phyloP scores from a whole-genome alignment of 35 echinoderm and acorn worm genomes.

The Apostichopus californicus region DNA sequence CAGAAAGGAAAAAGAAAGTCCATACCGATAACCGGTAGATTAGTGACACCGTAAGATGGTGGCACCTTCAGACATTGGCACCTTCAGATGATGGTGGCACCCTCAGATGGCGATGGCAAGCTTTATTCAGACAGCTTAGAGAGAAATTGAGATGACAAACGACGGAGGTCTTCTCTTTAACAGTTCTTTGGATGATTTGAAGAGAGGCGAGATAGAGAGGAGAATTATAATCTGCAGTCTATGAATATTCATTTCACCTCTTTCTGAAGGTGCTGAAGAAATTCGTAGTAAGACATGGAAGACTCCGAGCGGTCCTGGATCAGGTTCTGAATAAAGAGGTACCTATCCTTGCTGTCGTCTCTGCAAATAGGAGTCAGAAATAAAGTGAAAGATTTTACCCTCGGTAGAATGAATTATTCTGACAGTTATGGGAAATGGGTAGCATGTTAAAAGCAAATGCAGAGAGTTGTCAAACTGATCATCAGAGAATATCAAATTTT shows the following conservation, averaged over 20 bases:
- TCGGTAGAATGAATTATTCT: too few relatives aligned
- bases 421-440: too few relatives aligned
- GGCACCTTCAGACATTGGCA: too few relatives aligned
- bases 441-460: too few relatives aligned
- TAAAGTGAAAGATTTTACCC: too few relatives aligned
- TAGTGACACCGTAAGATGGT: too few relatives aligned
- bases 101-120: not conserved
- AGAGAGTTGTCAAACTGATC: too few relatives aligned
- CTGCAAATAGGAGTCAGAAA: constrained; percentile 39
- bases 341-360: constrained; percentile 75
- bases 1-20: too few relatives aligned
- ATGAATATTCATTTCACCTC: constrained; percentile 71
- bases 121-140: not conserved
- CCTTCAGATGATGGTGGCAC: too few relatives aligned
- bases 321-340: constrained; percentile 80
- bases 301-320: constrained; percentile 87
- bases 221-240: not conserved
- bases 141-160: not conserved
- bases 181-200: not conserved
- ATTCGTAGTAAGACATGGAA: constrained; percentile 98
- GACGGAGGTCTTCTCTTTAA: not conserved
- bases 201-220: not conserved
- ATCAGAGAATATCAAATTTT: too few relatives aligned
- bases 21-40: too few relatives aligned
- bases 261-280: constrained; percentile 95